Base-by-base conservation (phyloP, 2,888 invertebrate genomes). In the Acronicta aceris region DNA sequence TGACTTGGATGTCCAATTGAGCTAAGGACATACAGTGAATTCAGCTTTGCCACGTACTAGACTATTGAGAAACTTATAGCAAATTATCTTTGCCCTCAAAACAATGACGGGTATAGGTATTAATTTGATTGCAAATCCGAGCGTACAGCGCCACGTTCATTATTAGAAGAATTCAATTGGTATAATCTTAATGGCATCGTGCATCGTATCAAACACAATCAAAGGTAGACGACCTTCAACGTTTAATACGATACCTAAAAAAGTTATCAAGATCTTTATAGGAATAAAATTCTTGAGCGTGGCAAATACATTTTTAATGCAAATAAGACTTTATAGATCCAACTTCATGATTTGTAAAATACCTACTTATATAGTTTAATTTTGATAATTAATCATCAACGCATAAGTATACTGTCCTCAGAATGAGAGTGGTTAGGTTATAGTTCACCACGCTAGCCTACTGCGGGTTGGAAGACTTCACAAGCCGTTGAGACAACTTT, bases 141-240 rank as follows among this genome's bases (percentile, higher is more conserved):
- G 45, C 48, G 50, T 59, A 52, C 30, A 38, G 53, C 57, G 42
- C 51, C 66, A 58, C 48, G 67, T 55, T 49, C 49, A 55, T 36
- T 55, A 62, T 40, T 67, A 47, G 45, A 60, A 53, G 52, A 67
- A 76, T 64, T 68, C 49, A 64, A 76, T 76, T 56, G 53, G 16
- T 57, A 48, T 77, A 21, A 21, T 21, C 21, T 21, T 21, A 72
- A 69, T 69, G 53, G n/a, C 63, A 57, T 65, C 62, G 67, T 67
- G 71, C 71, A 74, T 56, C 59, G 57, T 69, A 76, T 74, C 74
- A 47, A 60, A 68, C 59, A 55, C 63, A 68, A 74, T 76, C 76
- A 47, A 51, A 66, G 65, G 50, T 50, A 68, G 15, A 51, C 65
- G 74, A 70, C 74, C 78, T 78, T 76, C 71, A 33, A 17, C 12